phyloP scores from a whole-genome alignment of 2,113 vertebrate genomes.

The Vulpes ferrilata region DNA sequence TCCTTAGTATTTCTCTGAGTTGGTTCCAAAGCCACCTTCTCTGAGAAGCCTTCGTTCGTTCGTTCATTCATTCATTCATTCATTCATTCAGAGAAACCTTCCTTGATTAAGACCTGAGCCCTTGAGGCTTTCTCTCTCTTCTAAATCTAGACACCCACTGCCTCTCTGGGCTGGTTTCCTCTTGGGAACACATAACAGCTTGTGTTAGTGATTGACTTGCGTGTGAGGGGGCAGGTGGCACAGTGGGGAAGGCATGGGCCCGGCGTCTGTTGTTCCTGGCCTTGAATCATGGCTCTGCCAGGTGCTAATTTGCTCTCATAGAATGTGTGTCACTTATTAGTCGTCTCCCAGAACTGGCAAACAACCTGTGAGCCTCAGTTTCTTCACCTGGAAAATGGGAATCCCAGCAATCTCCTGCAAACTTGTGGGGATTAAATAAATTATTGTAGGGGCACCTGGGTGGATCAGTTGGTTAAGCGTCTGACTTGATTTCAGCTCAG shows the following conservation, averaged over 20 bases:
- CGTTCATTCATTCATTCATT: no score
- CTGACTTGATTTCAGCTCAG: background rate
- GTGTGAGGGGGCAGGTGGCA: background rate
- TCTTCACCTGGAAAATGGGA: background rate
- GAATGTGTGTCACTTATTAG: background rate
- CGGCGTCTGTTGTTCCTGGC: background rate
- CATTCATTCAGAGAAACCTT: background rate
- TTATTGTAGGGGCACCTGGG: background rate
- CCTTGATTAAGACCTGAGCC: background rate
- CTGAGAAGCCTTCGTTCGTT: background rate
- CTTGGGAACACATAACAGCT: background rate
- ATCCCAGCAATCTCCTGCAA: background rate
- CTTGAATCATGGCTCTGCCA: background rate
- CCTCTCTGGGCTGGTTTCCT: background rate
- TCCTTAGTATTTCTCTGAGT: background rate
- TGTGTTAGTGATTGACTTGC: background rate
- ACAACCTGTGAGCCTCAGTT: background rate
- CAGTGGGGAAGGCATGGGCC: accelerated
- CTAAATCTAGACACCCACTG: background rate
- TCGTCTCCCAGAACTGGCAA: background rate
- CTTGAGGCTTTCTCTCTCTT: background rate
- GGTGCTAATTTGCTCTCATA: background rate
- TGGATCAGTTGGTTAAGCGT: background rate
- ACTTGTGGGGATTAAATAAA: background rate
- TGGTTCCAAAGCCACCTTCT: background rate